A percentile compares a stretch with the other conserved stretches of the same genome.
These are phyloP conservation scores for Drosophila chauvacae DNA, from an alignment of 1,140 invertebrate genomes.

Conservation along the genomic window DNA sequence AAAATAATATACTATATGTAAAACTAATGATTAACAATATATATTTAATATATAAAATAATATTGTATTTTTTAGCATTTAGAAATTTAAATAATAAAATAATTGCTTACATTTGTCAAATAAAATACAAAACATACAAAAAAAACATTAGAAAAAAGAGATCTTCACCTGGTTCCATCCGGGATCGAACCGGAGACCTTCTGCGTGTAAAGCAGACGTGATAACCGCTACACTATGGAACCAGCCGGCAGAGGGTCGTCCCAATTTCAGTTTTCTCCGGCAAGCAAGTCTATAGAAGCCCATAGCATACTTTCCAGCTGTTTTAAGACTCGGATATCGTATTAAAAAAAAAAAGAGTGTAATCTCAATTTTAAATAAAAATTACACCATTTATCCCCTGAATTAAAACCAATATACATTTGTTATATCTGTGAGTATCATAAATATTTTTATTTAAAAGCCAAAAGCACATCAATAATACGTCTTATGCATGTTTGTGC, in stretches of 20 bases:
- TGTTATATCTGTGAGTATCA: slow-evolving; percentile 26
- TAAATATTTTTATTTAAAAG: slow-evolving; percentile 71
- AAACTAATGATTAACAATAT: too few species aligned
- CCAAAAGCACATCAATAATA: slow-evolving; percentile 57
- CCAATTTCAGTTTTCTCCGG: slow-evolving; percentile 58
- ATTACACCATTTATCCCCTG: background rate
- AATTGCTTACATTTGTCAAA: too few species aligned
- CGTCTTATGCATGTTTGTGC: slow-evolving; percentile 31
- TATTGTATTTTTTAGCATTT: too few species aligned
- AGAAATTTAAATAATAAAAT: too few species aligned
- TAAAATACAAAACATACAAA: too few species aligned
- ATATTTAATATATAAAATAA: too few species aligned
- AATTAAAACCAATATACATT: background rate
- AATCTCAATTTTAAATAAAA: background rate
- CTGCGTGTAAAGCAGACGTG: slow-evolving; percentile 88
- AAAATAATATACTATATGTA: too few species aligned
- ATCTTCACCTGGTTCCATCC: slow-evolving; percentile 85
- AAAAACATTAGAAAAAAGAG: too few species aligned
- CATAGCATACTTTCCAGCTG: slow-evolving; percentile 33
- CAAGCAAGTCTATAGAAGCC: background rate
- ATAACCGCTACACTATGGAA: slow-evolving; percentile 88
- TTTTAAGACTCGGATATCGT: background rate
- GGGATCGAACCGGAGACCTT: slow-evolving; percentile 89
- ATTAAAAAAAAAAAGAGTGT: background rate
- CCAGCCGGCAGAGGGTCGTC: slow-evolving; percentile 30